Evolutionary conservation across 1,140 invertebrate species (phyloP), one percentile per base, ranked within the genome.

Genomic region (Meloidogyne floridensis): DNA sequence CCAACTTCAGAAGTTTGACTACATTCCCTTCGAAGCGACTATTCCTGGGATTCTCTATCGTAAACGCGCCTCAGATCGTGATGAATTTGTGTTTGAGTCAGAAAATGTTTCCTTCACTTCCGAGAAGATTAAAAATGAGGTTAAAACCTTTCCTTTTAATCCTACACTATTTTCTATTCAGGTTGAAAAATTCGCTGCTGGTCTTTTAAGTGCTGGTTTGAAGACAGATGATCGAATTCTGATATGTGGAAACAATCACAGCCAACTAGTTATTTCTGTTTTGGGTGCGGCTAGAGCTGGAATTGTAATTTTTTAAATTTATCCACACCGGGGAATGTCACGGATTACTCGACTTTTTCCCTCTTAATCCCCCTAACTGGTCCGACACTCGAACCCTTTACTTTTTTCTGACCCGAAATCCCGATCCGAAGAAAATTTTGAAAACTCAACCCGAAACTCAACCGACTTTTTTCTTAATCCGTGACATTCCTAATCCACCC

Each of bases 141-240:
- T 88, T 20, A 81, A 82, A 32, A 2, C 32, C 1, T 15, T 54
- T 84, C 9, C 47, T 71, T 82, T 13, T 3, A 5, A 51, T 9
- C 43, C 9, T 53, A 75, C 7, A 43, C 20, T 74, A 51, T 82
- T 72, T 81, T 81, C 20, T 20, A 74, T 3, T 73, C 74, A 88
- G 83, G 89, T 89, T 84, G 87, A 88, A 80, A 79, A 83, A 20
- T 78, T 88, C 2, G 87, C 89, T 15, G 87, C 87, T 15, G 87
- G 87, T n/a, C 75, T 88, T 42, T 69, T 90, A 13, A 72, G 87
- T 10, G 75, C 72, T 53, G 87, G 87, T 20, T 72, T 88, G n/a
- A 74, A 86, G 73, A 59, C 76, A 20, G 80, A 80, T 43, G 87
- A 90, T 70, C 72, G 87, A 43, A 80, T 88, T 81, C 83, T 88